These are phyloP conservation scores for Heterochromis multidens DNA, from an alignment of 2,113 vertebrate genomes.

Conservation along the genomic window DNA sequence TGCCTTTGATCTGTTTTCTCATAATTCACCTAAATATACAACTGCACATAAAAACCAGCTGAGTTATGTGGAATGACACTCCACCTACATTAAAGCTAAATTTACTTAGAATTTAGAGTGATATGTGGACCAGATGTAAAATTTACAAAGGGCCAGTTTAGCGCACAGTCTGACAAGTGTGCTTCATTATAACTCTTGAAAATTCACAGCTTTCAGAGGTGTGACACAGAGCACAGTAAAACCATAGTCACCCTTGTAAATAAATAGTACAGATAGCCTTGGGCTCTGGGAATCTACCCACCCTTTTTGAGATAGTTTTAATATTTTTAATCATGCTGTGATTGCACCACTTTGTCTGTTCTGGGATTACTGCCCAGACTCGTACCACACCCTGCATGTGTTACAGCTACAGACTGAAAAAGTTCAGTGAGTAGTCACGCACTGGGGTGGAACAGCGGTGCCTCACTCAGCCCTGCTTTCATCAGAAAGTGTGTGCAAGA, in stretches of 20 bases:
- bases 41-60: no score
- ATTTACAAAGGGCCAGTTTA: background rate
- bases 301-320: background rate
- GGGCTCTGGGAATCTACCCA: conserved; percentile 15
- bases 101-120: background rate
- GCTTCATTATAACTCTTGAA: background rate
- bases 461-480: background rate
- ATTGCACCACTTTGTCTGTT: conserved; percentile 12
- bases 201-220: background rate
- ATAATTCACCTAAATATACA: background rate
- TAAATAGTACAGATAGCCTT: background rate
- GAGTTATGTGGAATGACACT: no score
- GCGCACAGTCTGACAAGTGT: background rate
- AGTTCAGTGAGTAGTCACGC: background rate
- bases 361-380: conserved; percentile 32
- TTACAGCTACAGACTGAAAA: background rate
- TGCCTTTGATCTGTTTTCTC: background rate
- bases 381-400: conserved; percentile 37
- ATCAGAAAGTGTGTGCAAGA: conserved; percentile 7
- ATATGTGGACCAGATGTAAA: background rate
- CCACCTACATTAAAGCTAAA: no score
- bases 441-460: background rate
- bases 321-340: background rate
- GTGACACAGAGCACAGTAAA: background rate
- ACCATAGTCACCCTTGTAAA: background rate